Evolutionary conservation across 1,140 invertebrate species (phyloP), one percentile per base, ranked within the genome.

Genomic region (Aphis craccivora): DNA sequence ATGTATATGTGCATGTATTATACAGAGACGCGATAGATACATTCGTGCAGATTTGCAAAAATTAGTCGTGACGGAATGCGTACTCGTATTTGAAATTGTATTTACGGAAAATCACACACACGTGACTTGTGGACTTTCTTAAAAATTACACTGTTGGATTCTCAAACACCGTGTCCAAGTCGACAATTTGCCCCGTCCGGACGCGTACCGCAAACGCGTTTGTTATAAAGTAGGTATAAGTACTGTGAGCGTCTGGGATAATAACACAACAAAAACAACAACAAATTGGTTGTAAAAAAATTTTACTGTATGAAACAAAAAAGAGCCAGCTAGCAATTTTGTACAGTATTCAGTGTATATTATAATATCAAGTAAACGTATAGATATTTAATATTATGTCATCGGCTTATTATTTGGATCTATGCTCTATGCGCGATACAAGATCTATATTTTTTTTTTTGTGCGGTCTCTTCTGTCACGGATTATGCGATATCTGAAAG

Each of bases 401-500:
- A 60, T 40, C 51, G 89, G 89, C 37, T 43, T 83, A 37, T 43
- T 83, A 37, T 83, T 83, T 40, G 37, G 5, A 30, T 30, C 25
- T 76, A 76, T 76, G 23, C 60, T n/a, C 35, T 37, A 83, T 37
- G 88, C 35, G 48, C n/a, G 22, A 25, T 40, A 84, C 53, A 14
- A 25, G 11, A 35, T 83, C 60, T 76, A 76, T n/a, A n/a, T n/a
- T n/a, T 67, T 1, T 51, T 51, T 67, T 67, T 76, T 40, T 93
- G 86, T 51, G 48, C 35, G n/a, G 51, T 51, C 23, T 51, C 76
- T 93, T 53, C 76, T 93, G 81, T 86, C 91, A 93, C 48, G 51
- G 51, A 51, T 37, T 55, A 84, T 93, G 91, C 48, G 35, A 35
- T 86, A 83, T 93, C 91, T 37, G 81, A 93, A 84, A 93, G 67